Evolutionary conservation across 1,140 invertebrate species (phyloP).

Genomic region (Sesamia nonagrioides): DNA sequence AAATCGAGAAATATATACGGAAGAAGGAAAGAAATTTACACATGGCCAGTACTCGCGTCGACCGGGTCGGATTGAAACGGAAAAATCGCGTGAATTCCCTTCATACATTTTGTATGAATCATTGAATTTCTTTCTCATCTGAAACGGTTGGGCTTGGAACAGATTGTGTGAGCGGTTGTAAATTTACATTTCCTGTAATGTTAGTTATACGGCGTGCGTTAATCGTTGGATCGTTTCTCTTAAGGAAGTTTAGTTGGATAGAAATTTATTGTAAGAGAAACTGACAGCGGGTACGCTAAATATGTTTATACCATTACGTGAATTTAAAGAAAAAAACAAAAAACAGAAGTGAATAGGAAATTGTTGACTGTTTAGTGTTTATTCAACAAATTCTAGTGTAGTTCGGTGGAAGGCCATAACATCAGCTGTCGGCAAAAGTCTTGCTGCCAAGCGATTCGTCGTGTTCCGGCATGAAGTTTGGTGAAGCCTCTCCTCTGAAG

Average conservation of each 20-base stretch:
- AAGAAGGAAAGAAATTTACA: slow-evolving; percentile 38
- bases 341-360: too few species aligned
- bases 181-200: slow-evolving; percentile 12
- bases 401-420: too few species aligned
- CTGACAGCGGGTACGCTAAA: too few species aligned
- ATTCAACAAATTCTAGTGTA: too few species aligned
- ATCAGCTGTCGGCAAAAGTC: too few species aligned
- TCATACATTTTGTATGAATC: slow-evolving; percentile 50
- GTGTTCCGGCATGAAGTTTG: too few species aligned
- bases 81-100: slow-evolving; percentile 46
- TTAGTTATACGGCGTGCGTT: background rate
- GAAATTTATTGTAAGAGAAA: too few species aligned
- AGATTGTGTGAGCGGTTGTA: background rate
- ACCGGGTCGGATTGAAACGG: slow-evolving; percentile 38
- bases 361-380: too few species aligned
- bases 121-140: slow-evolving; percentile 20
- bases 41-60: slow-evolving; percentile 7
- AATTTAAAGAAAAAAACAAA: too few species aligned
- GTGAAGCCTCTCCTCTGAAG: too few species aligned
- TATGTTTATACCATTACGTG: too few species aligned
- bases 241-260: background rate
- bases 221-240: background rate
- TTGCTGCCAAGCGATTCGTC: too few species aligned
- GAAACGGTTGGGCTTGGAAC: slow-evolving; percentile 7
- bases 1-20: background rate